Conservation (phyloP, 2,888 invertebrate genomes). For the Helicoverpa assulta region DNA sequence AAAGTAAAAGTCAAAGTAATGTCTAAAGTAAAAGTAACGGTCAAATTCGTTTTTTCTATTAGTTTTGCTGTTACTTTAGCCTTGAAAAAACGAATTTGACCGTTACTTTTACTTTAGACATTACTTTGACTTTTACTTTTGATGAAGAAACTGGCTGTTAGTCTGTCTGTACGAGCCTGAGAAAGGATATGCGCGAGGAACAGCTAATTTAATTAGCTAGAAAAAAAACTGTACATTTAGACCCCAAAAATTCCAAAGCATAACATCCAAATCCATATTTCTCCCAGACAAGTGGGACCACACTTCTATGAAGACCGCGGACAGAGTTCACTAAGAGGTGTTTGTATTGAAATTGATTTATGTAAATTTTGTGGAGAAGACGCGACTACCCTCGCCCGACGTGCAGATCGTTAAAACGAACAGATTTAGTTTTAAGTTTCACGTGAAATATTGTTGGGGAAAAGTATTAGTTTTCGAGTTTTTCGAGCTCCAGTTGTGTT, state of each 20-base stretch:
- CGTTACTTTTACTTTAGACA: too few species aligned
- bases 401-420: slow-evolving; percentile 78
- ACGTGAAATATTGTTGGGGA: slow-evolving; percentile 46
- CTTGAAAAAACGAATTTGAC: too few species aligned
- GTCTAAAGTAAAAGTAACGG: too few species aligned
- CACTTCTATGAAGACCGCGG: slow-evolving; percentile 75
- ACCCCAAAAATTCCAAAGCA: background rate
- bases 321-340: slow-evolving; percentile 89
- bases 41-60: too few species aligned
- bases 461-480: slow-evolving; percentile 23
- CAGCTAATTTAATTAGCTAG: too few species aligned
- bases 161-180: too few species aligned
- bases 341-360: slow-evolving; percentile 90
- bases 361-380: slow-evolving; percentile 86
- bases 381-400: slow-evolving; percentile 76
- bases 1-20: too few species aligned
- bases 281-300: slow-evolving; percentile 53
- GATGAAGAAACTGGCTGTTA: too few species aligned
- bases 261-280: background rate
- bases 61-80: too few species aligned
- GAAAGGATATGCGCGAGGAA: too few species aligned
- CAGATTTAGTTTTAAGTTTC: slow-evolving; percentile 70
- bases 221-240: too few species aligned
- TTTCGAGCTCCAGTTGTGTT: slow-evolving; percentile 15
- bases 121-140: too few species aligned